A percentile compares a stretch with the other conserved stretches of the same genome.
Evolutionary conservation across 2,888 invertebrate species (phyloP).

Genomic region (Cryptocheilus praepositus): DNA sequence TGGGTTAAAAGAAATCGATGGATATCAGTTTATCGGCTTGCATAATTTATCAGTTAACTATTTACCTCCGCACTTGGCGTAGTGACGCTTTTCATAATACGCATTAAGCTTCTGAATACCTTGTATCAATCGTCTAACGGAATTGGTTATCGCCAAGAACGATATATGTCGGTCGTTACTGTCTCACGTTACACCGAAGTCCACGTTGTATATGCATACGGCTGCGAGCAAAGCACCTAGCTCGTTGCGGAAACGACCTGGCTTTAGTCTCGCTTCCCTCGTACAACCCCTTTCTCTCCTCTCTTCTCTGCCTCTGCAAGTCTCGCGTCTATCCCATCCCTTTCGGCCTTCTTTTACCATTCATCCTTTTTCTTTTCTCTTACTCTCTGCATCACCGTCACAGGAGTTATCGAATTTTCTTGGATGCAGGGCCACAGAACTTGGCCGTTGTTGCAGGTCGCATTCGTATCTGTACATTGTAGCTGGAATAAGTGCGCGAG

Average conservation of each 20-base stretch:
- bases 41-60: not conserved
- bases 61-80: not conserved
- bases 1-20: too few species aligned
- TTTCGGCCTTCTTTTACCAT: not conserved
- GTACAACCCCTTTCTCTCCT: too few species aligned
- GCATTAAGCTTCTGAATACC: too few species aligned
- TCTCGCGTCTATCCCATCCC: conserved; percentile 4
- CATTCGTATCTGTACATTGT: conserved; percentile 39
- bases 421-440: conserved; percentile 41
- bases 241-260: conserved; percentile 49
- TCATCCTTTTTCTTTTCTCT: conserved; percentile 9
- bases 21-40: too few species aligned
- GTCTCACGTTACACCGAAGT: conserved; percentile 26
- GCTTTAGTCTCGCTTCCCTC: conserved; percentile 36
- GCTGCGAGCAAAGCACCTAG: conserved; percentile 43
- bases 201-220: conserved; percentile 27
- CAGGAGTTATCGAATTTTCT: conserved; percentile 56
- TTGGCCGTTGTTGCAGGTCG: conserved; percentile 26
- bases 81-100: too few species aligned
- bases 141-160: conserved; percentile 19
- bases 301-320: too few species aligned
- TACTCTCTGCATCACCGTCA: conserved; percentile 16
- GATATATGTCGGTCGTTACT: conserved; percentile 22
- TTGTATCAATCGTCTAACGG: conserved; percentile 6
- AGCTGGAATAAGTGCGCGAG: conserved; percentile 11